Conservation (phyloP, 1,140 invertebrate species). For the Asbolus verrucosus region DNA sequence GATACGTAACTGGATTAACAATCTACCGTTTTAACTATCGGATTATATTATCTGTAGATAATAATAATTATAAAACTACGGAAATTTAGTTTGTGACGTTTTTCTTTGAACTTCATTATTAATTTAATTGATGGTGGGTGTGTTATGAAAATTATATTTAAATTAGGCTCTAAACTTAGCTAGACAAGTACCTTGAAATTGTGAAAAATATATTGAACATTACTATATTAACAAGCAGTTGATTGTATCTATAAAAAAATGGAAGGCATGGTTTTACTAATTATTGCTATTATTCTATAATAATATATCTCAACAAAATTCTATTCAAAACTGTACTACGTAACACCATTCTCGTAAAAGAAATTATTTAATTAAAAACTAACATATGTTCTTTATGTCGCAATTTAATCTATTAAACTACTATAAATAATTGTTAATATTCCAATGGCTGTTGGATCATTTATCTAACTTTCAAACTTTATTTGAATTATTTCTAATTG, state of each 20-base stretch:
- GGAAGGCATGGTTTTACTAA: too few species aligned
- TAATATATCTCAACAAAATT: too few species aligned
- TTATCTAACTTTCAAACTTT: slow-evolving; percentile 33
- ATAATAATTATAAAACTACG: slow-evolving; percentile 11
- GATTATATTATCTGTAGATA: background rate
- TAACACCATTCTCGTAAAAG: background rate
- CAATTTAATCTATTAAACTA: slow-evolving; percentile 36
- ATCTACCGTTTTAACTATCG: slow-evolving; percentile 10
- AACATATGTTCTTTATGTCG: slow-evolving; percentile 26
- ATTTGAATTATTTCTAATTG: slow-evolving; percentile 33
- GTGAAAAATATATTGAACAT: too few species aligned
- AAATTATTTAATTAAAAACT: slow-evolving; percentile 21
- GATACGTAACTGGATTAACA: slow-evolving; percentile 15
- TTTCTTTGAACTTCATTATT: background rate
- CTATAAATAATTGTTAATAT: slow-evolving; percentile 32
- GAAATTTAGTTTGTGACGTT: background rate
- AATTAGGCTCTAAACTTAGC: too few species aligned
- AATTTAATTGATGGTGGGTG: too few species aligned
- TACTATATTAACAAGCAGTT: too few species aligned
- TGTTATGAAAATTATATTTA: too few species aligned
- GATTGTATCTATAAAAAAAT: too few species aligned
- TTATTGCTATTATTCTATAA: too few species aligned
- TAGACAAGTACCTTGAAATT: too few species aligned
- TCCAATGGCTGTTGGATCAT: slow-evolving; percentile 19
- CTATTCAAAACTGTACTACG: too few species aligned